Evolutionary conservation across 2,888 invertebrate species (phyloP), one percentile per base, ranked within the genome.

Genomic region (Lottia gigantea): DNA sequence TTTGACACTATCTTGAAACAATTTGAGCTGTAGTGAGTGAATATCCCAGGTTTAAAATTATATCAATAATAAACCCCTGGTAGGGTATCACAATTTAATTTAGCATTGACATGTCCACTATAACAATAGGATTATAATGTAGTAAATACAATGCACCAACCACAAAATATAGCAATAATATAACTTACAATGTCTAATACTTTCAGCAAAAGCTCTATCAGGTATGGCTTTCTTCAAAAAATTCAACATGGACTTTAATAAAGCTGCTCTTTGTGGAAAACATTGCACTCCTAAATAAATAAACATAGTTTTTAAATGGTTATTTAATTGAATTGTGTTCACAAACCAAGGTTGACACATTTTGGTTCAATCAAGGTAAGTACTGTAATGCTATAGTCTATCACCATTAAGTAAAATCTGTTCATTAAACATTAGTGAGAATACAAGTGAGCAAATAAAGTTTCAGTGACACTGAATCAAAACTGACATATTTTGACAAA

Each of bases 161-260:
- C 1, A 40, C 40, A 40, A 40, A 40, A 40, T 40, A 8, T 40
- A 40, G 11, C 40, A 40, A 40, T 55, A 16, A 1, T 3, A 23
- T 23, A 66, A 85, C 87, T 87, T 80, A 89, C 89, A 85, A 83
- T 94, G 94, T 62, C 95, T 91, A 83, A 94, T 94, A 78, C 93
- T 93, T 82, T 94, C 94, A 0, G 94, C 92, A 86, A 95, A 94
- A 0, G 93, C 92, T 11, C 93, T 91, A 72, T 90, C 90, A 63
- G 89, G 93, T 78, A 95, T 93, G 14, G 94, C 94, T 87, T 95
- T 95, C 87, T 96, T 95, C 72, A 96, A 86, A 85, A 95, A 95
- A 86, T 96, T 96, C 46, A 96, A 88, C 93, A 95, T 94, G 0
- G 95, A 95, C 85, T 95, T 96, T 6, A 96, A 89, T 2, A 95